These are phyloP conservation scores for Phasianus colchicus DNA, from an alignment of 2,113 vertebrate species.

Conservation along the genomic window DNA sequence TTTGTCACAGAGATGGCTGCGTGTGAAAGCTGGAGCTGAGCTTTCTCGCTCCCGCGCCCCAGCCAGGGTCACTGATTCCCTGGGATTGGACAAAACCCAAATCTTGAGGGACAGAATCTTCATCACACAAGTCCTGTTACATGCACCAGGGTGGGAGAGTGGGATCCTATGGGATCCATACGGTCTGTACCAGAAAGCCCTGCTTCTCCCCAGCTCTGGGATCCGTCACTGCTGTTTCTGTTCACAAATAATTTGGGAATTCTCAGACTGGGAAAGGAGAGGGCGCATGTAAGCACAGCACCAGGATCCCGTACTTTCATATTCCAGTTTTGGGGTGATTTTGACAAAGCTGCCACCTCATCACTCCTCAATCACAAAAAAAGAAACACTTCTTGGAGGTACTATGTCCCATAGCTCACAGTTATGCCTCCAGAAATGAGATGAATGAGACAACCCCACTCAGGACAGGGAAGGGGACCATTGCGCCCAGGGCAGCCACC, in stretches of 20 bases:
- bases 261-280: background rate
- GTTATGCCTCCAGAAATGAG: background rate
- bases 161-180: background rate
- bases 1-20: background rate
- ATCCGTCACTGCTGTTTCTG: background rate
- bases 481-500: background rate
- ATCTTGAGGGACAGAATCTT: background rate
- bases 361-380: background rate
- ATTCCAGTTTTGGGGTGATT: background rate
- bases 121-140: background rate
- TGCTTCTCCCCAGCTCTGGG: background rate
- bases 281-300: background rate
- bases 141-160: background rate
- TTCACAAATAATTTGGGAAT: background rate
- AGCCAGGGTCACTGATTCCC: background rate
- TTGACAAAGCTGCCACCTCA: background rate
- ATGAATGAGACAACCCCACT: background rate
- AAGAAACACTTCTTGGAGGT: fast-evolving
- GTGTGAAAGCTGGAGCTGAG: background rate
- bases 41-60: background rate
- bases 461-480: fast-evolving
- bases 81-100: background rate
- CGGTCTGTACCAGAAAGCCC: background rate
- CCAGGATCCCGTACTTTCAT: background rate
- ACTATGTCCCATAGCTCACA: background rate